These are phyloP conservation scores for Sphinx pinastri DNA, from an alignment of 2,888 invertebrate species.

Conservation along the genomic window DNA sequence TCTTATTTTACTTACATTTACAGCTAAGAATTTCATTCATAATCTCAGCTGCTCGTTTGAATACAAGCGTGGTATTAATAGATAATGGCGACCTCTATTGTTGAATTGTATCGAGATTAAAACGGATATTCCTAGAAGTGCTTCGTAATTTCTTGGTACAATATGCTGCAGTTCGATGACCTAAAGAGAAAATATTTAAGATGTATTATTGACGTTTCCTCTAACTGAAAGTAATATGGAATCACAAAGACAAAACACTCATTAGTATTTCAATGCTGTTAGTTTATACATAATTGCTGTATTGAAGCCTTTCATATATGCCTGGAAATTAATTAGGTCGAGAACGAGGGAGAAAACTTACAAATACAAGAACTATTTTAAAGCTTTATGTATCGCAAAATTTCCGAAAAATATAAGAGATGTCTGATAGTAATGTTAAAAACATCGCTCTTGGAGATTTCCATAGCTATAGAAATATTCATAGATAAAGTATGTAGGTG, in stretches of 20 bases:
- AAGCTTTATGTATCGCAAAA: too few species aligned
- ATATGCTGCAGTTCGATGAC: neutral
- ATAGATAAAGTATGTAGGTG: slow-evolving; percentile 20
- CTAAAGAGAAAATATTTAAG: neutral
- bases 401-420: too few species aligned
- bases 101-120: slow-evolving; percentile 21
- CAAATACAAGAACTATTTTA: too few species aligned
- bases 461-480: slow-evolving; percentile 16
- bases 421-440: neutral
- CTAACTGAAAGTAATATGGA: neutral
- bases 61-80: slow-evolving; percentile 22
- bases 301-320: too few species aligned
- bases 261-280: too few species aligned
- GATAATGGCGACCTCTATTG: slow-evolving; percentile 16
- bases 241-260: neutral
- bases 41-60: neutral
- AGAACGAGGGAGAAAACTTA: too few species aligned
- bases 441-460: slow-evolving; percentile 8
- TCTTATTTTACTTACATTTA: neutral
- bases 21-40: slow-evolving; percentile 15
- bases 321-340: too few species aligned
- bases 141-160: slow-evolving; percentile 11
- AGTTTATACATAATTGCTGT: too few species aligned
- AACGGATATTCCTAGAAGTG: slow-evolving; percentile 15
- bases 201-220: too few species aligned